Evolutionary conservation across 1,140 invertebrate genomes (phyloP).

Genomic region (Eciton burchellii): DNA sequence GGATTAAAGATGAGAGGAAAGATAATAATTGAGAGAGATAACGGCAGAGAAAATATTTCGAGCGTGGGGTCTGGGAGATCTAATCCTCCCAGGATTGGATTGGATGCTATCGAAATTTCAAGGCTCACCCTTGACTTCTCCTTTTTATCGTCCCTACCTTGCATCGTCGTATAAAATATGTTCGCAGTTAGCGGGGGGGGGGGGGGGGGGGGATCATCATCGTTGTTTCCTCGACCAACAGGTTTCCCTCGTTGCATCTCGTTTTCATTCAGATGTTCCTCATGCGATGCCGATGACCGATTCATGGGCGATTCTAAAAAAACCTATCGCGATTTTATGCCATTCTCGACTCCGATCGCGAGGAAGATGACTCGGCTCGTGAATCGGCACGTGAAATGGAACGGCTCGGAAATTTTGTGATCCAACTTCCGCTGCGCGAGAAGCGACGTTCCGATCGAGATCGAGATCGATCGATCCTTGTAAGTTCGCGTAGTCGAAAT

Average conservation of each 20-base stretch:
- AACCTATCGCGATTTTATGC: slow-evolving; percentile 64
- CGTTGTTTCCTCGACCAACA: slow-evolving; percentile 39
- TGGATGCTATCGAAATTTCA: slow-evolving; percentile 23
- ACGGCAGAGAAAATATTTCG: slow-evolving; percentile 34
- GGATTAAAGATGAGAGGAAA: slow-evolving; percentile 4
- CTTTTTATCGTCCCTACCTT: slow-evolving; percentile 7
- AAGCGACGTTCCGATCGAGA: slow-evolving; percentile 2
- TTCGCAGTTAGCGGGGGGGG: neutral
- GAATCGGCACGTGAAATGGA: slow-evolving; percentile 38
- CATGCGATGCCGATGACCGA: too few species aligned
- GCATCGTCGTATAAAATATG: slow-evolving; percentile 16
- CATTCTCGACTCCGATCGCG: slow-evolving; percentile 23
- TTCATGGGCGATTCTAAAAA: slow-evolving; percentile 57
- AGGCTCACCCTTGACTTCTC: slow-evolving; percentile 14
- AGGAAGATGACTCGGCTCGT: slow-evolving; percentile 36
- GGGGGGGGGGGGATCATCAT: too few species aligned
- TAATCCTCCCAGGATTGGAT: slow-evolving; percentile 1
- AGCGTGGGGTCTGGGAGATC: neutral
- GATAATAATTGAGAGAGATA: neutral
- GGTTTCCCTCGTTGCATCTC: slow-evolving; percentile 46
- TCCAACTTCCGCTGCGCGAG: slow-evolving; percentile 29
- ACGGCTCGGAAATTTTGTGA: slow-evolving; percentile 7
- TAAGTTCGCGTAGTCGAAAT: too few species aligned
- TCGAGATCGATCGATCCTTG: neutral
- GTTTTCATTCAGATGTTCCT: slow-evolving; percentile 43